phyloP scores from a whole-genome alignment of 2,113 vertebrate species.

The Oryzias woworae region DNA sequence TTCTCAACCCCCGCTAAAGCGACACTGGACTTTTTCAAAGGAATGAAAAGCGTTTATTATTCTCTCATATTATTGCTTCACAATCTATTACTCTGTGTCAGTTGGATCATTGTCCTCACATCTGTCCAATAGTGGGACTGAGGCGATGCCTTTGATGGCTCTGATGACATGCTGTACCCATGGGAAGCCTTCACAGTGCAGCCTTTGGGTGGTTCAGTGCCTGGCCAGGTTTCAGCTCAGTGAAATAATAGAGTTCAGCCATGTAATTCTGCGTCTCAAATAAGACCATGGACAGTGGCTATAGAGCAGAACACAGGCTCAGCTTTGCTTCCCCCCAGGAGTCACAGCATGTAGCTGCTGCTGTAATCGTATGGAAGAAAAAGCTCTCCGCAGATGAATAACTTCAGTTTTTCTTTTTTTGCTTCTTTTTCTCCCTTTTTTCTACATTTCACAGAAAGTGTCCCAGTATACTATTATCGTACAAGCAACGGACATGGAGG shows the following conservation, averaged over 20 bases:
- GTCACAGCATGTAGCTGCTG: slow-evolving; percentile 23
- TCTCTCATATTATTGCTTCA: slow-evolving; percentile 42
- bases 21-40: slow-evolving; percentile 43
- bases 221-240: slow-evolving; percentile 45
- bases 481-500: slow-evolving; percentile 97
- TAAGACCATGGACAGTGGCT: slow-evolving; percentile 29
- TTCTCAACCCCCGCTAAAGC: slow-evolving; percentile 47
- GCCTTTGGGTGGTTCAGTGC: slow-evolving; percentile 45
- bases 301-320: slow-evolving; percentile 32
- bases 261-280: slow-evolving; percentile 47
- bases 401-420: slow-evolving; percentile 8
- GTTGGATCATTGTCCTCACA: slow-evolving; percentile 59
- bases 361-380: slow-evolving; percentile 13
- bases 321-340: slow-evolving; percentile 28
- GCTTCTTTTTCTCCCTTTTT: neutral
- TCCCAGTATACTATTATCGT: slow-evolving; percentile 93
- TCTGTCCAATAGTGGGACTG: slow-evolving; percentile 55
- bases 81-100: slow-evolving; percentile 66
- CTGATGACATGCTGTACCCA: slow-evolving; percentile 38
- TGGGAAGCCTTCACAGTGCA: slow-evolving; percentile 40
- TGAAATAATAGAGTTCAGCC: slow-evolving; percentile 50
- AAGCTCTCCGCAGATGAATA: slow-evolving; percentile 35
- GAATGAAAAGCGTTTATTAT: slow-evolving; percentile 53
- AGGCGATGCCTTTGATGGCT: slow-evolving; percentile 41
- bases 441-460: slow-evolving; percentile 83